Conservation (phyloP, 2,888 invertebrate species). For the Nycteola revayana region DNA sequence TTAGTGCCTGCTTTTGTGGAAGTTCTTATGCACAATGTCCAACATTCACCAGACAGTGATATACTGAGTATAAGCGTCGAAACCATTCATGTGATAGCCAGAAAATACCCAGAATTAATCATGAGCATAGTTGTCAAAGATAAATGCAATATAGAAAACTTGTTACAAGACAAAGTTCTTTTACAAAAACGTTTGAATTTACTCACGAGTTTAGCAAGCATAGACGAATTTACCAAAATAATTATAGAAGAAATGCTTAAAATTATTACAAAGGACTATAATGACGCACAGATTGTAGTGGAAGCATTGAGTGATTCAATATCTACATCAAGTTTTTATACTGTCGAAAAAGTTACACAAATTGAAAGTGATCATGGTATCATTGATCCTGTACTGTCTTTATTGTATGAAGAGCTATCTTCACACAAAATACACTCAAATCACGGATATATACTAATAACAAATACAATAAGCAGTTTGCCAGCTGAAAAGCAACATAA, state of each 20-base stretch:
- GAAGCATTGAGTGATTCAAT: constrained; percentile 57
- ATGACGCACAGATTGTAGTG: constrained; percentile 53
- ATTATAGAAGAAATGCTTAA: constrained; percentile 70
- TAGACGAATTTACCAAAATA: constrained; percentile 71
- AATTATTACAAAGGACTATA: constrained; percentile 45
- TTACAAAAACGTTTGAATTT: constrained; percentile 66
- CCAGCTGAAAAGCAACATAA: constrained; percentile 52
- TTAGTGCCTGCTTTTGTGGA: constrained; percentile 78
- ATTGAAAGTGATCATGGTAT: constrained; percentile 72
- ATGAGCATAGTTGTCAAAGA: constrained; percentile 75
- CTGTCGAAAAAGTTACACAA: constrained; percentile 55
- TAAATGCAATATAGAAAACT: constrained; percentile 60
- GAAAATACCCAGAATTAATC: constrained; percentile 75
- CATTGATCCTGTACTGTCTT: constrained; percentile 59
- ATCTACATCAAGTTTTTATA: constrained; percentile 56
- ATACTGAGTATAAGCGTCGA: constrained; percentile 67
- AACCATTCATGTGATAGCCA: constrained; percentile 77
- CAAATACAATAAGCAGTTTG: constrained; percentile 60
- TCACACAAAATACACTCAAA: constrained; percentile 34
- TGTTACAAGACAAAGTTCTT: constrained; percentile 48
- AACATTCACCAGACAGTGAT: constrained; percentile 62
- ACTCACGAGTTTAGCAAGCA: constrained; percentile 68
- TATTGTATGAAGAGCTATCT: constrained; percentile 57
- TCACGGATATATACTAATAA: constrained; percentile 56
- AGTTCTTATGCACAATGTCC: constrained; percentile 72